Conservation (phyloP, 1,140 invertebrate species). For the Conopomorpha cramerella region DNA sequence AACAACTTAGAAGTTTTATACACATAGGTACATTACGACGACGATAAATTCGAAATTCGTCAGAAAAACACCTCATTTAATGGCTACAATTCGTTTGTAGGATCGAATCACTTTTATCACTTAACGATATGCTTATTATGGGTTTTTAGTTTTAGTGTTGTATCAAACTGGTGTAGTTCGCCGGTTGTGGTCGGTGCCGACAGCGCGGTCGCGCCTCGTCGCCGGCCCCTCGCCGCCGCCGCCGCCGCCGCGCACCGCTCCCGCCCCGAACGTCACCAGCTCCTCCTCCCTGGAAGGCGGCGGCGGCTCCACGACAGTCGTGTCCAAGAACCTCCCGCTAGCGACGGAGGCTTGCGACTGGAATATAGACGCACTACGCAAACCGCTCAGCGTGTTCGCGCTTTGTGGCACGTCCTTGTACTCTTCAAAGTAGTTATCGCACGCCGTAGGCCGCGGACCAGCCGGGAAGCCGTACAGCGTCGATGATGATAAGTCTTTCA, state of each 20-base stretch:
- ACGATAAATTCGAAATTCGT: conserved; percentile 50
- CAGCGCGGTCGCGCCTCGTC: conserved; percentile 37
- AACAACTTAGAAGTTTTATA: conserved; percentile 48
- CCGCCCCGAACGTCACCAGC: conserved; percentile 42
- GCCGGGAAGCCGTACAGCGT: conserved; percentile 62
- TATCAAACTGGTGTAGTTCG: conserved; percentile 51
- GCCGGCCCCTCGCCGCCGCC: conserved; percentile 11
- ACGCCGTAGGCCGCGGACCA: conserved; percentile 46
- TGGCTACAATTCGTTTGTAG: no score
- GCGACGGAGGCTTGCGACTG: conserved; percentile 47
- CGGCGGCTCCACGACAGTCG: conserved; percentile 36
- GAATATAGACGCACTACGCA: conserved; percentile 50
- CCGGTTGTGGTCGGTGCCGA: conserved; percentile 42
- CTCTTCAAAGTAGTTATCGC: conserved; percentile 50
- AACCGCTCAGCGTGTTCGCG: conserved; percentile 44
- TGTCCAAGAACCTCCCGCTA: conserved; percentile 42
- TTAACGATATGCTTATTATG: conserved; percentile 49
- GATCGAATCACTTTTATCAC: conserved; percentile 33
- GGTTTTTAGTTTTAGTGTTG: conserved; percentile 16
- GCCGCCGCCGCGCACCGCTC: conserved; percentile 10
- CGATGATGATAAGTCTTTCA: conserved; percentile 62
- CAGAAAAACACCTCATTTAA: no score
- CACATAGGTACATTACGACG: conserved; percentile 28
- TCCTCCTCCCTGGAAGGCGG: conserved; percentile 43
- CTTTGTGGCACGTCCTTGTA: conserved; percentile 54